These are phyloP conservation scores for Siniperca undulata DNA, from an alignment of 2,797 vertebrate genomes.

Conservation along the genomic window DNA sequence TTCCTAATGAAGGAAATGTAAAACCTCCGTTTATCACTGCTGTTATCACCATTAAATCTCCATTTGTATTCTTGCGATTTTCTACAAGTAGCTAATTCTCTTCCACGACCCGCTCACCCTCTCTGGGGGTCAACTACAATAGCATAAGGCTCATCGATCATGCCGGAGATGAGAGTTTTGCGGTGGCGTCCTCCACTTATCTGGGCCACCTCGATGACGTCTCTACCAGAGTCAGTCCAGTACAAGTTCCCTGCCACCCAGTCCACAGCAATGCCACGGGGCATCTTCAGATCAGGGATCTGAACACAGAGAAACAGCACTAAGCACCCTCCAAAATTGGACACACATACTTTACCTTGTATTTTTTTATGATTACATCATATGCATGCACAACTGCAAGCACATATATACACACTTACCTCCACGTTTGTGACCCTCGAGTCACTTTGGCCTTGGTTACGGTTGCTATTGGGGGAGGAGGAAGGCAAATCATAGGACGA, in stretches of 20 bases:
- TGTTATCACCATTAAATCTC: not conserved
- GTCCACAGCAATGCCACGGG: slow-evolving; percentile 94
- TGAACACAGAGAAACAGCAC: slow-evolving; percentile 55
- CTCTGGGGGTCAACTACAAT: slow-evolving; percentile 95
- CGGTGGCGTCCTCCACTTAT: slow-evolving; percentile 92
- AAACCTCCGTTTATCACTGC: slow-evolving; percentile 4
- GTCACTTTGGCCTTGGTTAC: slow-evolving; percentile 91
- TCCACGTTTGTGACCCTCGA: slow-evolving; percentile 91
- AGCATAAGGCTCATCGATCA: slow-evolving; percentile 97
- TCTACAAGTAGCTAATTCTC: not conserved
- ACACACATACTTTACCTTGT: not conserved
- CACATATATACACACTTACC: slow-evolving; percentile 55
- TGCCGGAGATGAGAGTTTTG: slow-evolving; percentile 96
- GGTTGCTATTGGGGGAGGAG: slow-evolving; percentile 85
- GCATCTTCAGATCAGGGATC: slow-evolving; percentile 97
- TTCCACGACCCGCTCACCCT: slow-evolving; percentile 82
- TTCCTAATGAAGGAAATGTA: slow-evolving; percentile 81
- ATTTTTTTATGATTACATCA: not conserved
- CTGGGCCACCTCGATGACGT: slow-evolving; percentile 96
- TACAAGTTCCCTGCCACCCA: slow-evolving; percentile 98
- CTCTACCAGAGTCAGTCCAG: slow-evolving; percentile 96
- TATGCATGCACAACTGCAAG: not conserved
- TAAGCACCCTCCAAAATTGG: not conserved
- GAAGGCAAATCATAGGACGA: slow-evolving; percentile 91
- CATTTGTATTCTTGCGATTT: not conserved